Evolutionary conservation across 2,797 vertebrate species (phyloP), one percentile per base, ranked within the genome.

Genomic region (Phataginus tricuspis): DNA sequence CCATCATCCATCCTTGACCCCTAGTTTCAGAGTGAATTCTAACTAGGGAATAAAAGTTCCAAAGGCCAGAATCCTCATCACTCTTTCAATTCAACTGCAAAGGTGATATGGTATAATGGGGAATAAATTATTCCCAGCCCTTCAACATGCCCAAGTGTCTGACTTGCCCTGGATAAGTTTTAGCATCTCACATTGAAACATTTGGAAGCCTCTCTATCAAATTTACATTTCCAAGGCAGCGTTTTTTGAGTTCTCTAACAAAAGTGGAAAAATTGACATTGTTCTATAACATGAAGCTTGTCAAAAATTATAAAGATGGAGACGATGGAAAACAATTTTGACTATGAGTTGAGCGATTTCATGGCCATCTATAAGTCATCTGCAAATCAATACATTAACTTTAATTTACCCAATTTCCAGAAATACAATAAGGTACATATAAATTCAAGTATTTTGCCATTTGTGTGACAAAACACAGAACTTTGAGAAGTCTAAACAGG

Each of bases 391-490:
- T 31, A 79, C 2, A 68, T 66, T 31, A 84, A 90, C 53, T 63
- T 51, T 29, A 93, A 69, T 45, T 14, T 27, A 79, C 64, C 23
- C 45, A 49, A 63, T 71, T 88, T 85, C 87, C 31, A 89, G 31
- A 66, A 29, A 80, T 64, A 89, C 0, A 66, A 86, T 51, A 66
- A 82, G 16, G 8, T 80, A 45, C 45, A 77, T 45, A 89, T 27
- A 95, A 80, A 85, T 57, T 79, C 86, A 87, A 61, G 23, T 71
- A 86, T 71, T 85, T 86, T 74, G 53, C 29, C n/a, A 92, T 72
- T 49, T 91, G 19, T 45, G n/a, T 64, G 53, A 42, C 31, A 93
- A 86, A 90, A n/a, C 31, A 69, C 11, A 90, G 69, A 87, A 84
- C 42, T 75, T 91, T 55, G 69, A 90, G 23, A 90, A 95, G 42